Conservation (phyloP, 2,888 invertebrate genomes). For the Macaria notata region DNA sequence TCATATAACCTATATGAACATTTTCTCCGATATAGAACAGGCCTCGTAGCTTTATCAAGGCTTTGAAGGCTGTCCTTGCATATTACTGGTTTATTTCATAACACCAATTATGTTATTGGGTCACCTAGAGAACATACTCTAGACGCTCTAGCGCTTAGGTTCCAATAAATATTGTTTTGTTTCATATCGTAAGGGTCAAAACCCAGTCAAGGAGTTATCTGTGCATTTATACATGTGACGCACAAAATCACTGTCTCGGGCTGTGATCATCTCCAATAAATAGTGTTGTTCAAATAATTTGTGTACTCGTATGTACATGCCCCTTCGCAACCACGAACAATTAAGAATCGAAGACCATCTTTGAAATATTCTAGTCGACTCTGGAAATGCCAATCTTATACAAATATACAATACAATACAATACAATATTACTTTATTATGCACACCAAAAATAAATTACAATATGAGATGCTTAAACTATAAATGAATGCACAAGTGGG, state of each 20-base stretch:
- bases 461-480: no score
- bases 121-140: constrained; percentile 16
- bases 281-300: constrained; percentile 25
- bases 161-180: constrained; percentile 36
- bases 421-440: no score
- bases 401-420: no score
- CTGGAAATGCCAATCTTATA: no score
- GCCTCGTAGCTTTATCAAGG: no score
- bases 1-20: not conserved
- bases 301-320: no score
- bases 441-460: no score
- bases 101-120: not conserved
- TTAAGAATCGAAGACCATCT: no score
- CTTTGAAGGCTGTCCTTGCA: no score
- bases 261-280: constrained; percentile 38
- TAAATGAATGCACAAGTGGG: no score
- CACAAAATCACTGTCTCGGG: constrained; percentile 47
- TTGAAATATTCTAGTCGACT: no score
- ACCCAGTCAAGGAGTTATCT: constrained; percentile 44
- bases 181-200: constrained; percentile 48
- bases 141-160: constrained; percentile 6
- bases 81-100: not conserved
- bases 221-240: constrained; percentile 42
- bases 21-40: not conserved
- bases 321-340: no score